Percentiles rank a stretch among this genome's conserved stretches.
phyloP scores from a whole-genome alignment of 2,113 vertebrate species.

The Solea senegalensis region DNA sequence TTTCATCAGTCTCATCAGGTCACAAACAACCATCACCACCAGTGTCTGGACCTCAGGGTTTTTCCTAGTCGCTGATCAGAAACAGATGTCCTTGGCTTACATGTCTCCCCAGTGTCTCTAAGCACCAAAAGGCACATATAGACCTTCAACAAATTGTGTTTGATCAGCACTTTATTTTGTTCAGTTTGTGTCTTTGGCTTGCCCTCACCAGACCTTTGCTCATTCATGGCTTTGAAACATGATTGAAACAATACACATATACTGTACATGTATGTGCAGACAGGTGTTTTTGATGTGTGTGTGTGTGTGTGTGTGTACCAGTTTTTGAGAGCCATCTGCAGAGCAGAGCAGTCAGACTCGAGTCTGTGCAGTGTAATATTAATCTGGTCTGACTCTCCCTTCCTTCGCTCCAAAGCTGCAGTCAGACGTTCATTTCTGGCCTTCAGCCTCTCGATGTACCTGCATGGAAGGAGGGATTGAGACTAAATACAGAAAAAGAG shows the following conservation, averaged over 20 bases:
- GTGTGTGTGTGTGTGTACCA: slow-evolving; percentile 76
- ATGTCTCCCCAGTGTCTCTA: too few species aligned
- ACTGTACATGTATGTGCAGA: slow-evolving; percentile 1
- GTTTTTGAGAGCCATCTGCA: slow-evolving; percentile 85
- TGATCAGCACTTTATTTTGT: too few species aligned
- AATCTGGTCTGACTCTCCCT: slow-evolving; percentile 83
- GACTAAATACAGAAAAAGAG: neutral
- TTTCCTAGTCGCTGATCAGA: too few species aligned
- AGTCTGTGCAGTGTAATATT: slow-evolving; percentile 81
- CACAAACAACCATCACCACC: too few species aligned
- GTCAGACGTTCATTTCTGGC: slow-evolving; percentile 85
- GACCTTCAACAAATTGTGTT: too few species aligned
- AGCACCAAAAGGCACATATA: too few species aligned
- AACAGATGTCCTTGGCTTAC: too few species aligned
- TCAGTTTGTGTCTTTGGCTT: too few species aligned
- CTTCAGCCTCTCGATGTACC: slow-evolving; percentile 84
- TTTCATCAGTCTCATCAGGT: too few species aligned
- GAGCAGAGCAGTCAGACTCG: slow-evolving; percentile 84
- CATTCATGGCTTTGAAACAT: slow-evolving; percentile 9
- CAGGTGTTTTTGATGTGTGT: neutral
- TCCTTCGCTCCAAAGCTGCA: slow-evolving; percentile 82
- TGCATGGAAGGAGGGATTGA: slow-evolving; percentile 47
- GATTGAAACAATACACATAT: neutral
- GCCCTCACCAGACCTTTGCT: neutral
- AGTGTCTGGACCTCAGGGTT: too few species aligned